Evolutionary conservation across 2,113 vertebrate species (phyloP).

Genomic region (Chionis minor): DNA sequence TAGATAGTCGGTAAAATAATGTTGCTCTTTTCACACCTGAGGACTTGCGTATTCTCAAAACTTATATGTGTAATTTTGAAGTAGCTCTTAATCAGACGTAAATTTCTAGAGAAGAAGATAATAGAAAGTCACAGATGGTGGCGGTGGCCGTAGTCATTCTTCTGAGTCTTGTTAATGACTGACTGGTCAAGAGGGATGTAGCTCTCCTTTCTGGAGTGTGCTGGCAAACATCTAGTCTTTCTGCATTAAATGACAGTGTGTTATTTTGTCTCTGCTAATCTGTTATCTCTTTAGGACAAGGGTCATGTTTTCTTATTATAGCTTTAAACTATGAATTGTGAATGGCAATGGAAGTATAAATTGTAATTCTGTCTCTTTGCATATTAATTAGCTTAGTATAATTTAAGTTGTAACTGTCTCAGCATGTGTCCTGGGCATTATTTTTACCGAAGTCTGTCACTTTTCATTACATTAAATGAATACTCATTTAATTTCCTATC

Average conservation of each 20-base stretch:
- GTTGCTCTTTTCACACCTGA: background rate
- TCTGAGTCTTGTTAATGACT: background rate
- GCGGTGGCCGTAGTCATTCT: background rate
- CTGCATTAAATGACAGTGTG: background rate
- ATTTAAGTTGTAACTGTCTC: background rate
- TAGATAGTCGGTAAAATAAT: background rate
- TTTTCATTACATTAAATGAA: constrained; percentile 30
- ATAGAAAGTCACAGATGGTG: background rate
- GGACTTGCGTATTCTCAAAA: background rate
- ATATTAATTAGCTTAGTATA: background rate
- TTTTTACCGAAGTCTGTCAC: constrained; percentile 33
- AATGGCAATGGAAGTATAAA: background rate
- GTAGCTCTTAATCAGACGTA: background rate
- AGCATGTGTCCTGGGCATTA: background rate
- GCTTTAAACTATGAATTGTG: background rate
- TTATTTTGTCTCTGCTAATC: background rate
- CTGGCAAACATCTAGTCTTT: background rate
- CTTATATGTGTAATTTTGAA: background rate
- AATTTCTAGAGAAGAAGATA: background rate
- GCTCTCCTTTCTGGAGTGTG: background rate
- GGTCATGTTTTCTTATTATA: background rate
- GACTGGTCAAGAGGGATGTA: background rate
- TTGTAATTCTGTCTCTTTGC: background rate
- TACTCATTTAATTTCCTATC: constrained; percentile 20
- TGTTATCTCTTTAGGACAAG: background rate